Percentiles rank a stretch among this genome's conserved stretches.
These are phyloP conservation scores for Ifrita kowaldi DNA, from an alignment of 2,113 vertebrate genomes.

Conservation along the genomic window DNA sequence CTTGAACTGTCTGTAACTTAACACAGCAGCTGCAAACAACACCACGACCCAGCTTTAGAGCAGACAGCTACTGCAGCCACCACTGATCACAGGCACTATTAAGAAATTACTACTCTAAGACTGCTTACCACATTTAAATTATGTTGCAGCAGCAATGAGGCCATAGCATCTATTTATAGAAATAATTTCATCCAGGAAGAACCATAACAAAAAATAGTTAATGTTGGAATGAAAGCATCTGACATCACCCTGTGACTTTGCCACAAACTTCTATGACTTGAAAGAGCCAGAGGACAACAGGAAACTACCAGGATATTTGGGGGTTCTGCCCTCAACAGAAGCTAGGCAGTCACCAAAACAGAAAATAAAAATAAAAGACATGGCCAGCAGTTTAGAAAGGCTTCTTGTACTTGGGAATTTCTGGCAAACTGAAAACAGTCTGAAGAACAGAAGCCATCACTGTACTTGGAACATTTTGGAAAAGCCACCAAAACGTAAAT, in stretches of 20 bases:
- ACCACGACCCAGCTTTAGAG: background rate
- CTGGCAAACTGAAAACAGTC: background rate
- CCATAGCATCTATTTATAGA: conserved; percentile 15
- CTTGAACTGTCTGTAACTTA: background rate
- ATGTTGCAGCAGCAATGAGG: background rate
- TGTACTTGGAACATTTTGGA: background rate
- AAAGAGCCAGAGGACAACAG: background rate
- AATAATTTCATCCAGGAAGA: background rate
- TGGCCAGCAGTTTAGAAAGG: background rate
- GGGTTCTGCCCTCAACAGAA: background rate
- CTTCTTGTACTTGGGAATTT: background rate
- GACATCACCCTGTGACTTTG: background rate
- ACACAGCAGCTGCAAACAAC: background rate
- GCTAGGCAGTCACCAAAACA: background rate
- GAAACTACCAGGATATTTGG: background rate
- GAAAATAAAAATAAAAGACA: background rate
- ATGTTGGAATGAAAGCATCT: background rate
- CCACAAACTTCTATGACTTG: background rate
- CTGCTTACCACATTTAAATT: conserved; percentile 8
- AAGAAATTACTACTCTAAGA: background rate
- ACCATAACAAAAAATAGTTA: background rate
- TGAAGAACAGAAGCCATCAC: background rate
- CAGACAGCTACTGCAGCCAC: background rate
- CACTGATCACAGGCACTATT: background rate
- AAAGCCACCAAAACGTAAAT: background rate